Base-by-base conservation (phyloP, 1,140 invertebrate species). In the Anastatus disparis region DNA sequence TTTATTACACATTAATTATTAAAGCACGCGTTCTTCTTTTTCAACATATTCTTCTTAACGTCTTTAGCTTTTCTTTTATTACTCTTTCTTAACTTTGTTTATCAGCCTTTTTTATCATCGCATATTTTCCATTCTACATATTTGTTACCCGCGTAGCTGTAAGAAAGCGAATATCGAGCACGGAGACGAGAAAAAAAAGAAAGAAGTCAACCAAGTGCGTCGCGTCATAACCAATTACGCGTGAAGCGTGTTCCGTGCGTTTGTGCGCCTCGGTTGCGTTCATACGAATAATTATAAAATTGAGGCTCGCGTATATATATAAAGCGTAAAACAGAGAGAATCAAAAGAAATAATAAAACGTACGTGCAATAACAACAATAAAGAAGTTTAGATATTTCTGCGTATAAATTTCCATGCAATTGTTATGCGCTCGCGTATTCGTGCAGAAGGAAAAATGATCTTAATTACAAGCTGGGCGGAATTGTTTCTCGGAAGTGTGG, bases 201-300 rank as follows among this genome's bases (percentile, higher is more conserved):
- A n/a, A 46, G 53, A 67, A 56, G 53, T 46, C 42, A 40, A 13
- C 12, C 40, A 67, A 67, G 53, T 58, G 64, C 29, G 35, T 38
- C 50, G 64, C 64, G 40, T 66, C 38, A 52, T 24, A 55, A 55
- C 53, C 52, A 67, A 56, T 67, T 67, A 58, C 29, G 42, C 29
- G n/a, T n/a, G n/a, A n/a, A n/a, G n/a, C n/a, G n/a, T n/a, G 15
- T 56, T 56, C 24, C 26, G n/a, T n/a, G n/a, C n/a, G n/a, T 4
- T 12, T 27, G 3, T 35, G 24, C 61, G 20, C 8, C 17, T 53
- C 63, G n/a, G n/a, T n/a, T n/a, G 48, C 48, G 38, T 1, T 13
- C 17, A 58, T 58, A 67, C 38, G 64, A 67, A 67, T 67, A 67
- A 42, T 67, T 48, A 67, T 58, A 65, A 65, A 65, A 55, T 29